Percentiles rank a stretch among this genome's conserved stretches.
Conservation (phyloP, 1,140 invertebrate species). For the Hycleus cichorii region DNA sequence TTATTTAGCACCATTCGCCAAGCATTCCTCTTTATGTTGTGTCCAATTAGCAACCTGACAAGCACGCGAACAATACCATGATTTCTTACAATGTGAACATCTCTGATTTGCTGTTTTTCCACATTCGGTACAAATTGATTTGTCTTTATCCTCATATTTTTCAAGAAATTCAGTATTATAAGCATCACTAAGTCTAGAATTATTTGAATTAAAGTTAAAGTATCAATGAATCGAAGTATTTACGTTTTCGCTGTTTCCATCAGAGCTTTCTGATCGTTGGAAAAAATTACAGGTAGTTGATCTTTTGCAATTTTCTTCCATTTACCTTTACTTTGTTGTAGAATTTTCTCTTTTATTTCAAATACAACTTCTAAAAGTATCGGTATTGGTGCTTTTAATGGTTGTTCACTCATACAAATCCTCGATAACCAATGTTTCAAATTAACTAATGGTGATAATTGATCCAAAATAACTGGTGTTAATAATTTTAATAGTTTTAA, state of each 20-base stretch:
- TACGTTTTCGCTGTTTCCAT: slow-evolving; percentile 44
- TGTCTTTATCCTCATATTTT: slow-evolving; percentile 44
- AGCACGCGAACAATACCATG: slow-evolving; percentile 52
- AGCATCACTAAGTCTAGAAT: slow-evolving; percentile 42
- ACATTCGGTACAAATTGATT: slow-evolving; percentile 46
- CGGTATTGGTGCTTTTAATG: slow-evolving; percentile 34
- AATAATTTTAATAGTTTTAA: slow-evolving; percentile 46
- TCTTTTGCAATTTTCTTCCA: slow-evolving; percentile 52
- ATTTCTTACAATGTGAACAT: slow-evolving; percentile 50
- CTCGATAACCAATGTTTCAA: slow-evolving; percentile 61
- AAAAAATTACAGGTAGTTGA: slow-evolving; percentile 48
- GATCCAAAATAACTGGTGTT: slow-evolving; percentile 53
- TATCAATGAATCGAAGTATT: background rate
- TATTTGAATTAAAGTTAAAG: background rate
- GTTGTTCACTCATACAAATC: slow-evolving; percentile 38
- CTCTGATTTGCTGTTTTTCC: slow-evolving; percentile 47
- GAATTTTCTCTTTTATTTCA: slow-evolving; percentile 44
- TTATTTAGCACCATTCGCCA: slow-evolving; percentile 20
- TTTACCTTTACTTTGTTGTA: slow-evolving; percentile 43
- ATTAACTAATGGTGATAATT: slow-evolving; percentile 65
- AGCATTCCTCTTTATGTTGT: slow-evolving; percentile 48
- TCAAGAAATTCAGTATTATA: slow-evolving; percentile 50
- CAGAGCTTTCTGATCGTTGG: slow-evolving; percentile 44
- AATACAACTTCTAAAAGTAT: slow-evolving; percentile 52
- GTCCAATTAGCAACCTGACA: slow-evolving; percentile 53